phyloP scores from a whole-genome alignment of 1,140 invertebrate genomes.

The Pogonognathellus flavescens region DNA sequence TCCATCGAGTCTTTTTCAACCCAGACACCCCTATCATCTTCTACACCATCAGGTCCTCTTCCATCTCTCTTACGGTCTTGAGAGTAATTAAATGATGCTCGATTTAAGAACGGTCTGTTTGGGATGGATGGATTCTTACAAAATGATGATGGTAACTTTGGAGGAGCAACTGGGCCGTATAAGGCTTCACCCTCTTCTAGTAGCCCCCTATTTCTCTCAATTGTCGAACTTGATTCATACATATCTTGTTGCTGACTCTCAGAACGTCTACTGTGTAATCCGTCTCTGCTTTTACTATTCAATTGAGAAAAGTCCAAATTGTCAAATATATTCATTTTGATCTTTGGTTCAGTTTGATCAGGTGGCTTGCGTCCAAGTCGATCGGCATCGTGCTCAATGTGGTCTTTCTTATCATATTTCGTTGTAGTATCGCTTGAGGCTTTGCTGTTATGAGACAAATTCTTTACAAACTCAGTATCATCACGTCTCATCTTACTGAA shows the following conservation, averaged over 20 bases:
- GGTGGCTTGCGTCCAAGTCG: not conserved
- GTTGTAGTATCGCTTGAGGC: not conserved
- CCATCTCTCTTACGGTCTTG: slow-evolving; percentile 7
- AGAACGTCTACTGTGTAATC: slow-evolving; percentile 1
- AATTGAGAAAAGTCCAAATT: slow-evolving; percentile 57
- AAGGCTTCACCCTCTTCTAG: slow-evolving; percentile 54
- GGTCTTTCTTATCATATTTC: not conserved
- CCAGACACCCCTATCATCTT: slow-evolving; percentile 56
- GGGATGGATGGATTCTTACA: not conserved
- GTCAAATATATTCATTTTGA: slow-evolving; percentile 55
- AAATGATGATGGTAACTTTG: not conserved
- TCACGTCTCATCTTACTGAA: slow-evolving; percentile 15
- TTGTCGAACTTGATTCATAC: not conserved
- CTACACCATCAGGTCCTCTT: not conserved
- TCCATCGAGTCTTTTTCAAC: slow-evolving; percentile 56
- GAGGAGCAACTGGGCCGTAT: slow-evolving; percentile 51
- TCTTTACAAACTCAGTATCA: not conserved
- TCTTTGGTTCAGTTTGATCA: not conserved
- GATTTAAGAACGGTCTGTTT: not conserved
- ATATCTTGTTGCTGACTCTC: slow-evolving; percentile 7
- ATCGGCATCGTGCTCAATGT: not conserved
- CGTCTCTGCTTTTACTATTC: not conserved
- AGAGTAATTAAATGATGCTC: slow-evolving; percentile 6
- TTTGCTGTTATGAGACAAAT: not conserved
- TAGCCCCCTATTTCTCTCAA: not conserved